phyloP scores from a whole-genome alignment of 2,888 invertebrate species.

The Orchesellides sinensis region DNA sequence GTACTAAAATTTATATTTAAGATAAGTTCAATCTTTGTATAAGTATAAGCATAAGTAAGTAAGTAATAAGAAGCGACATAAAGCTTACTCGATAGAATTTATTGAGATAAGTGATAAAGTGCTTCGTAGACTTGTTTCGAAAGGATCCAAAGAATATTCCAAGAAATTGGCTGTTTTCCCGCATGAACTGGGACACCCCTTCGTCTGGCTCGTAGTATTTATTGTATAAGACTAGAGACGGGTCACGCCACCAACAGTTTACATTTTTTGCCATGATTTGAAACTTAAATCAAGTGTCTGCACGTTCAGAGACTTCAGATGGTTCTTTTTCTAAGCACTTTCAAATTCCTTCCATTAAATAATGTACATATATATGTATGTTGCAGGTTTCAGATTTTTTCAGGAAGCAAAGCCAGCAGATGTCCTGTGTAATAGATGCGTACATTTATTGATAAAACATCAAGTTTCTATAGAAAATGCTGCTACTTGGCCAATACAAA shows the following conservation, averaged over 20 bases:
- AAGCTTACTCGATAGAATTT: constrained; percentile 62
- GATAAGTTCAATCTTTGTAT: not conserved
- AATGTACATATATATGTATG: too few relatives aligned
- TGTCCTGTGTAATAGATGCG: too few relatives aligned
- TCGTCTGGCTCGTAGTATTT: constrained; percentile 60
- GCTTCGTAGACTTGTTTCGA: constrained; percentile 64
- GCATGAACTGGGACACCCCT: constrained; percentile 38
- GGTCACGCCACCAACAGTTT: constrained; percentile 65
- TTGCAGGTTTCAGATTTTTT: too few relatives aligned
- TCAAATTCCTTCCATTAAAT: too few relatives aligned
- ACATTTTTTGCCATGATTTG: constrained; percentile 5
- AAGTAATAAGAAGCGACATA: too few relatives aligned
- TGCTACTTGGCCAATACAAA: too few relatives aligned
- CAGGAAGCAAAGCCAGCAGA: too few relatives aligned
- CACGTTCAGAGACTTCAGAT: too few relatives aligned
- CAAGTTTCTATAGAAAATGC: not conserved
- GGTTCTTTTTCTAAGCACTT: too few relatives aligned
- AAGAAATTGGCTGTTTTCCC: constrained; percentile 60
- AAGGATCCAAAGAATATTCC: constrained; percentile 68
- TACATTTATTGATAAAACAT: not conserved
- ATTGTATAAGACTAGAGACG: constrained; percentile 56
- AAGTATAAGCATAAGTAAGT: not conserved
- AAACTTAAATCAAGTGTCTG: too few relatives aligned
- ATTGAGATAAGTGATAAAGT: constrained; percentile 63
- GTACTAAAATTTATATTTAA: constrained; percentile 23